Percentiles rank a stretch among this genome's conserved stretches.
These are phyloP conservation scores for Ctenosaura bakeri DNA, from an alignment of 2,797 vertebrate species.

Conservation along the genomic window DNA sequence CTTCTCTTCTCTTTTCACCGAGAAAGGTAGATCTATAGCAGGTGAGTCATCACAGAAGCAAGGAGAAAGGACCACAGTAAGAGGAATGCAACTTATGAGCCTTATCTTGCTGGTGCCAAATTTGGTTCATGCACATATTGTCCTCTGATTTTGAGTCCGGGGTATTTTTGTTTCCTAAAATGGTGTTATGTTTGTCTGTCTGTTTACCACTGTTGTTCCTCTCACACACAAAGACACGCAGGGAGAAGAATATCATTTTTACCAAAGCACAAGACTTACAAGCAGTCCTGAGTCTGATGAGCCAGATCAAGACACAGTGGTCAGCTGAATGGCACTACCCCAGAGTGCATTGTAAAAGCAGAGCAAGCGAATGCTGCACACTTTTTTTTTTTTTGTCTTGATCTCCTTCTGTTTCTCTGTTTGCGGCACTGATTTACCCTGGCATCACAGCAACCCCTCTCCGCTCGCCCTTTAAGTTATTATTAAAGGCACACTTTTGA, in stretches of 20 bases:
- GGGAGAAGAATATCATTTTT: background rate
- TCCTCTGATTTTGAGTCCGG: background rate
- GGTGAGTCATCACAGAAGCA: background rate
- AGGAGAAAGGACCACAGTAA: background rate
- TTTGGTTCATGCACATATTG: background rate
- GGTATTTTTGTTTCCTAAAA: background rate
- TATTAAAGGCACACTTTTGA: constrained; percentile 64
- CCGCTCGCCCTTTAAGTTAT: constrained; percentile 57
- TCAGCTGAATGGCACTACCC: background rate
- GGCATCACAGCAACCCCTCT: constrained; percentile 40
- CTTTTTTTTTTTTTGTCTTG: constrained; percentile 29
- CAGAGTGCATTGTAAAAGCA: background rate
- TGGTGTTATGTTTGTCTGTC: background rate
- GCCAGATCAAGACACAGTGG: background rate
- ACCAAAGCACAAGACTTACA: background rate
- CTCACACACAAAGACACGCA: no score
- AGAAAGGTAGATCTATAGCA: background rate
- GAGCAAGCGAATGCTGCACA: background rate
- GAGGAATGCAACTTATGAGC: background rate
- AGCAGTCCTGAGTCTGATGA: no score
- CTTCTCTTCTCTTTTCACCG: background rate
- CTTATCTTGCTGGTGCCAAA: background rate
- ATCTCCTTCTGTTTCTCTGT: constrained; percentile 45
- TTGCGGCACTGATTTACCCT: constrained; percentile 29
- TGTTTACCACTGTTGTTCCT: background rate